Percentiles rank a stretch among this genome's conserved stretches.
Conservation (phyloP, 2,888 invertebrate species). For the Camptogramma bilineatum region DNA sequence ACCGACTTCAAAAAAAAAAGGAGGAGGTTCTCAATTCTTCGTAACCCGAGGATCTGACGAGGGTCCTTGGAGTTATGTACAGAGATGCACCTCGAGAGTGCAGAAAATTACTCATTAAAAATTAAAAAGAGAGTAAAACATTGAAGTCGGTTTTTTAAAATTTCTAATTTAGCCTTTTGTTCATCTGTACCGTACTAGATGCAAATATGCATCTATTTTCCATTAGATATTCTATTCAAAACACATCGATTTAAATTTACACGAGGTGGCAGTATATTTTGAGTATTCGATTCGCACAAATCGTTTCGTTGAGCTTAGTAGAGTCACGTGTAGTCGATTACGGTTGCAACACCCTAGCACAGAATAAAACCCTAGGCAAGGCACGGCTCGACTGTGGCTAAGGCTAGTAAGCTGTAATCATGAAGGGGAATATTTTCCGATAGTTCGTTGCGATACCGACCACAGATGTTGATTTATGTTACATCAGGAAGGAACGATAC, state of each 20-base stretch:
- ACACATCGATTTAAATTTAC: conserved; percentile 9
- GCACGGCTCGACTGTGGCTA: conserved; percentile 32
- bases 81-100: too few species aligned
- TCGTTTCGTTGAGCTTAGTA: conserved; percentile 26
- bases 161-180: too few species aligned
- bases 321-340: conserved; percentile 42
- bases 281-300: conserved; percentile 19
- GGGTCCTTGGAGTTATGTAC: too few species aligned
- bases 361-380: conserved; percentile 36
- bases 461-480: conserved; percentile 44
- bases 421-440: conserved; percentile 49
- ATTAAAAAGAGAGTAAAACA: too few species aligned
- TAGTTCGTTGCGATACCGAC: conserved; percentile 44
- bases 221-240: conserved; percentile 5
- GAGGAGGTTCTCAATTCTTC: too few species aligned
- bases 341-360: conserved; percentile 41
- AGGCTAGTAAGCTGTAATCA: conserved; percentile 39
- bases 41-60: too few species aligned
- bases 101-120: too few species aligned
- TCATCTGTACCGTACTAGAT: too few species aligned
- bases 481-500: too few species aligned
- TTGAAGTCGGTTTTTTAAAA: too few species aligned
- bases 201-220: neutral
- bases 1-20: too few species aligned
- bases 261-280: conserved; percentile 10